A percentile compares a stretch with the other conserved stretches of the same genome.
These are phyloP conservation scores for Tenthredo mesomela DNA, from an alignment of 2,888 invertebrate species.

Conservation along the genomic window DNA sequence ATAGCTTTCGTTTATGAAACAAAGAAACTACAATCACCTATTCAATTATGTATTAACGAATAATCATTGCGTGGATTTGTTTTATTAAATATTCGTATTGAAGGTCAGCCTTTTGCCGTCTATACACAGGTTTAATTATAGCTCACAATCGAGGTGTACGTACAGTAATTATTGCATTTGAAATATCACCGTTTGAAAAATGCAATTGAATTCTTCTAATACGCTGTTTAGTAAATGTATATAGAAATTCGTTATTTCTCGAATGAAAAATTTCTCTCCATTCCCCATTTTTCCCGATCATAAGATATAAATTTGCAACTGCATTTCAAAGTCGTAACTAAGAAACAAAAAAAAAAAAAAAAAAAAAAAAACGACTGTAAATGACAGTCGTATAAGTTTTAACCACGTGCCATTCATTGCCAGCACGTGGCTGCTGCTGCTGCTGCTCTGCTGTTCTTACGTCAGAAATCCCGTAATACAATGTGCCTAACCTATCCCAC, in stretches of 20 bases:
- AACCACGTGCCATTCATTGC: slow-evolving; percentile 10
- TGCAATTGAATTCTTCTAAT: background rate
- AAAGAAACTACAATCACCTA: slow-evolving; percentile 42
- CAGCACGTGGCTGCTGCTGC: slow-evolving; percentile 17
- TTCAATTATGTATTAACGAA: slow-evolving; percentile 19
- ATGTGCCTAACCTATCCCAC: slow-evolving; percentile 42
- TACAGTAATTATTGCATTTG: background rate
- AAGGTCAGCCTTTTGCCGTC: slow-evolving; percentile 25
- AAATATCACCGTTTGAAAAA: background rate
- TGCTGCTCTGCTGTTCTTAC: background rate
- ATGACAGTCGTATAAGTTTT: background rate
- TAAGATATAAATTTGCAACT: background rate
- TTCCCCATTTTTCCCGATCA: background rate
- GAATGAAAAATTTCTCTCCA: background rate
- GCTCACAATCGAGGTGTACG: background rate
- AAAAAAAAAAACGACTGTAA: background rate
- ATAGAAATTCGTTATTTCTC: background rate
- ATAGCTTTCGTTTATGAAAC: slow-evolving; percentile 16
- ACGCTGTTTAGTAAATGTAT: background rate
- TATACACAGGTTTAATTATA: slow-evolving; percentile 13
- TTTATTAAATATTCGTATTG: slow-evolving; percentile 17
- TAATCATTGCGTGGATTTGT: background rate
- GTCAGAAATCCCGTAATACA: slow-evolving; percentile 36
- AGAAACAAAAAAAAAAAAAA: too few relatives aligned
- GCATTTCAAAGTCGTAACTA: background rate